Conservation (phyloP, 1,140 invertebrate genomes). For the Pachyrhynchus sulphureomaculatus region DNA sequence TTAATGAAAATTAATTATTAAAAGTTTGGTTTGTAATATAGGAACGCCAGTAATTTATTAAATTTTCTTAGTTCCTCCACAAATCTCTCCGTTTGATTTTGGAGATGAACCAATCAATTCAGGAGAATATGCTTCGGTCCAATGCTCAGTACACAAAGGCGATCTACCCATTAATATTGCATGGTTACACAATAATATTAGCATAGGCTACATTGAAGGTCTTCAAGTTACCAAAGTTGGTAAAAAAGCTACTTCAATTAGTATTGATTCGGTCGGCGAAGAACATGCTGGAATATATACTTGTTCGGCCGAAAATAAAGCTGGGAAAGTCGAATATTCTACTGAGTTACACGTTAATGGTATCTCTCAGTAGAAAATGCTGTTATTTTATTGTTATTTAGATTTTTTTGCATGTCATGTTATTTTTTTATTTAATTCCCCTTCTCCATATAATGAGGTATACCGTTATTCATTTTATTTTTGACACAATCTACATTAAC, state of each 20-base stretch:
- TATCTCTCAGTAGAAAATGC: slow-evolving; percentile 57
- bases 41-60: neutral
- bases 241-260: slow-evolving; percentile 62
- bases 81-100: slow-evolving; percentile 60
- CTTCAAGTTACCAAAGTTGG: slow-evolving; percentile 58
- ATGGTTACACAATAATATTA: slow-evolving; percentile 62
- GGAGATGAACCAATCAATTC: slow-evolving; percentile 62
- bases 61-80: slow-evolving; percentile 47
- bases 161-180: slow-evolving; percentile 65
- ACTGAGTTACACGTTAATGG: slow-evolving; percentile 66
- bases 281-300: slow-evolving; percentile 79
- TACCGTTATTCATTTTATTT: neutral
- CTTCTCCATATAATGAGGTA: slow-evolving; percentile 57
- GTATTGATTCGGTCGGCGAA: slow-evolving; percentile 72
- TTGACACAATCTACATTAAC: neutral
- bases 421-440: slow-evolving; percentile 56
- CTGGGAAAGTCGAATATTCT: slow-evolving; percentile 60
- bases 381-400: slow-evolving; percentile 33
- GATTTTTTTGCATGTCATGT: slow-evolving; percentile 55
- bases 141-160: slow-evolving; percentile 65
- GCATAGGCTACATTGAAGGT: slow-evolving; percentile 48
- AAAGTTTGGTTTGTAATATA: too few species aligned
- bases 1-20: too few species aligned
- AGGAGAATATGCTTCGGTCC: slow-evolving; percentile 63
- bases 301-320: slow-evolving; percentile 64